Evolutionary conservation across 1,140 invertebrate species (phyloP).

Genomic region (Bicyclus anynana): DNA sequence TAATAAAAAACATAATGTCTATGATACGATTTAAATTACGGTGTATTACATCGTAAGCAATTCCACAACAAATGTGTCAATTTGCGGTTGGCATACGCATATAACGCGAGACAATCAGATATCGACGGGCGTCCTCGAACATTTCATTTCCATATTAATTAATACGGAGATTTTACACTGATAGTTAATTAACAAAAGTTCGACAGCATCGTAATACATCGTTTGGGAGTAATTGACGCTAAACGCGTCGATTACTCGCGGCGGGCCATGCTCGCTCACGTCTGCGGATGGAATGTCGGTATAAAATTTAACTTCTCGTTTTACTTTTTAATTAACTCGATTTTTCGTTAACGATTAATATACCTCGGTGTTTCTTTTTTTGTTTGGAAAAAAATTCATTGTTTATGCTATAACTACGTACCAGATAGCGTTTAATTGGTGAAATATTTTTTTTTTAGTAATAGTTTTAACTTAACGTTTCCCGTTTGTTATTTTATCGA

Average conservation of each 20-base stretch:
- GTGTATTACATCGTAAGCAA: conserved; percentile 8
- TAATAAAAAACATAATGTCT: too few relatives aligned
- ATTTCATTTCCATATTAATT: conserved; percentile 13
- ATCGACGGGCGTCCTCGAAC: conserved; percentile 5
- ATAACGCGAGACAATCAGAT: neutral
- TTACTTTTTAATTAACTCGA: neutral
- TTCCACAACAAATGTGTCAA: conserved; percentile 10
- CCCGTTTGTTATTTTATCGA: too few relatives aligned
- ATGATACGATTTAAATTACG: neutral
- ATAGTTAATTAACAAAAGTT: conserved; percentile 8
- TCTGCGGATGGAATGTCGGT: neutral
- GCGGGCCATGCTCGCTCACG: neutral
- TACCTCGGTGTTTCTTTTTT: too few relatives aligned
- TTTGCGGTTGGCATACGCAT: conserved; percentile 2
- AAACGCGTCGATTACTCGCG: neutral
- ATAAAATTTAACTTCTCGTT: neutral
- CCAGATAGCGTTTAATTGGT: too few relatives aligned
- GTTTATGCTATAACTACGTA: too few relatives aligned
- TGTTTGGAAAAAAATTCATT: too few relatives aligned
- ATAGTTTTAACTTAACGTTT: too few relatives aligned
- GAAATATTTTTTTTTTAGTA: too few relatives aligned
- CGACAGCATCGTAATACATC: neutral
- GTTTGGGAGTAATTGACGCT: conserved; percentile 6
- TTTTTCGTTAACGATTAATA: too few relatives aligned
- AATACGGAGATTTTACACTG: conserved; percentile 11